phyloP scores from a whole-genome alignment of 2,797 vertebrate species.

The Cryptoblepharus egeriae region DNA sequence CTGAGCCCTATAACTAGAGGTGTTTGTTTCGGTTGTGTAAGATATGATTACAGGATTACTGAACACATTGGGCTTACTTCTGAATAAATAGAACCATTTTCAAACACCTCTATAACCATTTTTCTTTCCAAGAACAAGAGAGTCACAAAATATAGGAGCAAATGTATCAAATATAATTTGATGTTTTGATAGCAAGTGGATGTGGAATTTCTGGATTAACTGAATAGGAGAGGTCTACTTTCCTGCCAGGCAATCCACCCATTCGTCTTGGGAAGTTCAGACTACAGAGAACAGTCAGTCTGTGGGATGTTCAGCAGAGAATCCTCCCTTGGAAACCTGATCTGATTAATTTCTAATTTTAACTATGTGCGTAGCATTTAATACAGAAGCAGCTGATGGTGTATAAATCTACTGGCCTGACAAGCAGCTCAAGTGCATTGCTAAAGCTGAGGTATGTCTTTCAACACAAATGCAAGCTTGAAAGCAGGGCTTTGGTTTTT shows the following conservation, averaged over 20 bases:
- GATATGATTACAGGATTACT: neutral
- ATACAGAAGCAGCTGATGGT: conserved; percentile 78
- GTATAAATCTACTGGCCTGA: conserved; percentile 65
- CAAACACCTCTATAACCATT: too few species aligned
- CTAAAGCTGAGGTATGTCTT: conserved; percentile 66
- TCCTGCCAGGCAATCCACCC: neutral
- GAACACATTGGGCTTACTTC: too few species aligned
- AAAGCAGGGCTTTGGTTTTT: conserved; percentile 52
- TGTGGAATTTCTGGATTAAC: conserved; percentile 25
- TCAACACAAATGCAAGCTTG: conserved; percentile 62
- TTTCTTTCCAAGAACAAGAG: neutral
- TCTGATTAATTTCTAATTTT: conserved; percentile 76
- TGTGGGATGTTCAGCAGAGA: conserved; percentile 34
- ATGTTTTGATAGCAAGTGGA: neutral
- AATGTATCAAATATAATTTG: neutral
- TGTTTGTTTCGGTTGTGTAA: too few species aligned
- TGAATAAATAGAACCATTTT: too few species aligned
- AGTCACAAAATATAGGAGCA: conserved; percentile 9
- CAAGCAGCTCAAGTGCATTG: conserved; percentile 44
- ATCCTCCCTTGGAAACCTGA: conserved; percentile 64
- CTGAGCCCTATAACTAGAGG: neutral
- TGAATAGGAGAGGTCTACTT: neutral
- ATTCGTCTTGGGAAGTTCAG: conserved; percentile 39
- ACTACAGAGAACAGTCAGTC: conserved; percentile 13
- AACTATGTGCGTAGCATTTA: conserved; percentile 68